A percentile compares a stretch with the other conserved stretches of the same genome.
Evolutionary conservation across 92 coral and sea anemone genomes (phyloP).

Genomic region (Parazoanthus darwini): DNA sequence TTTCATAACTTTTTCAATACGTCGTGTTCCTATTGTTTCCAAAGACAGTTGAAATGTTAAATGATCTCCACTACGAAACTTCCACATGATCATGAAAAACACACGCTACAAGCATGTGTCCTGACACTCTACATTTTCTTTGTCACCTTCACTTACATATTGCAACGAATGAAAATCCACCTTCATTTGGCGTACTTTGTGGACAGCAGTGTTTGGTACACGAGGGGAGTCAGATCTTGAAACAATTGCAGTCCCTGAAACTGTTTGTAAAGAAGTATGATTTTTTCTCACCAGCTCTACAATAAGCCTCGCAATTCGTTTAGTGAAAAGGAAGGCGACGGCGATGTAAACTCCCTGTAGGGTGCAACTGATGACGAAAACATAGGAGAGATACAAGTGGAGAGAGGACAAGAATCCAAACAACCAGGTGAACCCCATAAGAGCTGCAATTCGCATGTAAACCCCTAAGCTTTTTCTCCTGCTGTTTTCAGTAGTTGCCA

Average conservation of each 20-base stretch:
- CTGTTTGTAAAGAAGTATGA: neutral
- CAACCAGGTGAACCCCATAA: no score
- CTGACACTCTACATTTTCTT: neutral
- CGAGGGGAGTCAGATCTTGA: neutral
- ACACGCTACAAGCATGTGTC: neutral
- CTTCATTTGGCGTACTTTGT: neutral
- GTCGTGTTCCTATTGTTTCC: neutral
- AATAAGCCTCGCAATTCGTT: neutral
- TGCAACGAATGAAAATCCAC: neutral
- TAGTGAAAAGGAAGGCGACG: neutral
- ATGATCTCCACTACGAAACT: no score
- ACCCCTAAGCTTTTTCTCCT: no score
- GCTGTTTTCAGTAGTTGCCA: no score
- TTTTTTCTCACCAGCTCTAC: neutral
- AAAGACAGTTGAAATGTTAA: no score
- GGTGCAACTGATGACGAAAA: slow-evolving; percentile 50
- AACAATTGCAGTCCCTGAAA: neutral
- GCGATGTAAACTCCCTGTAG: slow-evolving; percentile 67
- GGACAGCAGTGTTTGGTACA: no score
- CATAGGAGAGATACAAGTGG: slow-evolving; percentile 52
- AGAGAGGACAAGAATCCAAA: no score
- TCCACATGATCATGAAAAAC: no score
- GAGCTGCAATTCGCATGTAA: no score
- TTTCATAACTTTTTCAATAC: neutral
- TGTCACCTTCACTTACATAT: no score